Evolutionary conservation across 1,140 invertebrate genomes (phyloP).

Genomic region (Leptonema lineaticorne): DNA sequence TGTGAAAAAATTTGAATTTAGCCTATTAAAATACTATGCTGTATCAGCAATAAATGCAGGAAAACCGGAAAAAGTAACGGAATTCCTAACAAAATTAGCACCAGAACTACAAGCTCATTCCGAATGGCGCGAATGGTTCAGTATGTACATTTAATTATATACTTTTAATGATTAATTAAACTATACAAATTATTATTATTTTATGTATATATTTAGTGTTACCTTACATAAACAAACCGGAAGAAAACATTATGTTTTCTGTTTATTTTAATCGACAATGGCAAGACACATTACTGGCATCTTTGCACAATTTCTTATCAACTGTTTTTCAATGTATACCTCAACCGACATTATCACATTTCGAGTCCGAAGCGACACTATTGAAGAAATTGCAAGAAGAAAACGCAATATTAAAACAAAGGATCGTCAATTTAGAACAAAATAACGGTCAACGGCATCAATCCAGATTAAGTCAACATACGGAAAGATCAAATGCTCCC

Average conservation of each 20-base stretch:
- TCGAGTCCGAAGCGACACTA: constrained; percentile 79
- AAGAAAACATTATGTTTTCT: constrained; percentile 84
- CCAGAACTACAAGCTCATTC: constrained; percentile 82
- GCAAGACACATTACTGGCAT: constrained; percentile 93
- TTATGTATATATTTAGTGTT: constrained; percentile 65
- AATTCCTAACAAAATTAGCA: constrained; percentile 89
- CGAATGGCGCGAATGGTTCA: constrained; percentile 98
- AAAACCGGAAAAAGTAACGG: constrained; percentile 80
- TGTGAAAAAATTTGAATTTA: constrained; percentile 85
- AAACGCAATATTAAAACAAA: constrained; percentile 67
- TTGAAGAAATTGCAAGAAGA: constrained; percentile 82
- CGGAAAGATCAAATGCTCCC: constrained; percentile 59
- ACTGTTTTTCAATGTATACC: constrained; percentile 87
- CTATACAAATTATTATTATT: constrained; percentile 35
- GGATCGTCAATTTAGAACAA: constrained; percentile 45
- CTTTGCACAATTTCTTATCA: constrained; percentile 90
- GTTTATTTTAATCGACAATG: constrained; percentile 90
- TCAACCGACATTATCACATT: constrained; percentile 78
- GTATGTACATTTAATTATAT: constrained; percentile 59
- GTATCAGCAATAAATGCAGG: constrained; percentile 81
- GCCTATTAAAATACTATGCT: constrained; percentile 86
- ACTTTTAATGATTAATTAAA: constrained; percentile 2
- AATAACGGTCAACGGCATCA: constrained; percentile 46
- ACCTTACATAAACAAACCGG: constrained; percentile 87
- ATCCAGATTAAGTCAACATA: constrained; percentile 58